Base-by-base conservation (phyloP, 2,888 invertebrate genomes). In the Pyralis farinalis region DNA sequence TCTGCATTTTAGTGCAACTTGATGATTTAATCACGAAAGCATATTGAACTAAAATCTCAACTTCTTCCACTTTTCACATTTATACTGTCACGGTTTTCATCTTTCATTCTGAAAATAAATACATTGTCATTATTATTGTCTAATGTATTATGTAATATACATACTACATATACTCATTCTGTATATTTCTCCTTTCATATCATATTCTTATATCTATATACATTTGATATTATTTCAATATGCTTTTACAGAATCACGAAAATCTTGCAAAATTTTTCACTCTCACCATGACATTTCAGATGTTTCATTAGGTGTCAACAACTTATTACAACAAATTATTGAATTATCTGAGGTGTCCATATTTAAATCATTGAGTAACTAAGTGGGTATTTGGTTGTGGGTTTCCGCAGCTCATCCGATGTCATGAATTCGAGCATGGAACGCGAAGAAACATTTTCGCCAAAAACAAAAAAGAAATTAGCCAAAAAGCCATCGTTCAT, bases 1-100 rank as follows among this genome's bases (percentile, higher is more conserved):
- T 90, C 89, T 90, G 90, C 90, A 90, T 90, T 83, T 89, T 90
- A 89, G 90, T 88, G 90, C 90, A 90, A 88, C 71, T 86, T 81
- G 80, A 75, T 68, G 66, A 65, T 65, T 58, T 49, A 44, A 32
- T 25, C 50, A 53, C 59, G 45, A 66, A 85, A 87, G 88, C 88
- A 87, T 88, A 88, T 88, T 87, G 87, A 85, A 80, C 61, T 85
- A 78, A 79, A 49, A 71, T 69, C 64, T 71, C 16, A 16, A 16
- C 4, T 4, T 42, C 42, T 42, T 49, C 44, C 42, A 44, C 40
- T 49, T n/a, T n/a, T 44, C 37, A 29, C 37, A 49, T 45, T 40
- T 32, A 16, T 16, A 16, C 16, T 16, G 4, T 16, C 16, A 2
- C 4, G 16, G 16, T 3, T 44, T 46, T 39, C 46, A 38, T 33